Conservation (phyloP, 2,797 vertebrate species). For the Leucoraja ocellata region DNA sequence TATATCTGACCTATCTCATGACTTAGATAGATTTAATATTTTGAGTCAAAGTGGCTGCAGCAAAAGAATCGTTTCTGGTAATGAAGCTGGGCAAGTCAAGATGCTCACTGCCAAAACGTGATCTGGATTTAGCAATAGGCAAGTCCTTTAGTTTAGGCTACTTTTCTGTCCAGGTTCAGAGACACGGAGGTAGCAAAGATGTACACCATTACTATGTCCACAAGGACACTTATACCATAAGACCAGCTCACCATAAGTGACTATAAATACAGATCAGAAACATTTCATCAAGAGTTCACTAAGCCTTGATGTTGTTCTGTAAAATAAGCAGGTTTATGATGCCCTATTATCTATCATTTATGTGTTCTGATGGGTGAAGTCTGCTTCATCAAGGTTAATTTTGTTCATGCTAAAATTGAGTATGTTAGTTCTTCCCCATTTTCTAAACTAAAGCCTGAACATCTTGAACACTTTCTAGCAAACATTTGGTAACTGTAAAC, state of each 20-base stretch:
- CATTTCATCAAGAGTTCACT: not conserved
- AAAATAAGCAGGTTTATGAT: not conserved
- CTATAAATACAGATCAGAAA: conserved; percentile 1
- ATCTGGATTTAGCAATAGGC: not conserved
- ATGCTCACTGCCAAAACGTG: not conserved
- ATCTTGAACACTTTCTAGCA: conserved; percentile 8
- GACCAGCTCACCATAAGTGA: not conserved
- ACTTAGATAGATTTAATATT: not conserved
- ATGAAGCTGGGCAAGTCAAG: not conserved
- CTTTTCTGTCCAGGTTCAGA: not conserved
- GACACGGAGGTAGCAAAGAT: not conserved
- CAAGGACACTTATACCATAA: not conserved
- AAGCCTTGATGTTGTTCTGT: not conserved
- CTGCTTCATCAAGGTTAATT: conserved; percentile 23
- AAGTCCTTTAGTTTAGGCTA: not conserved
- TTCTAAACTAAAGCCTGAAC: conserved; percentile 29
- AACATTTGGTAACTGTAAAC: conserved; percentile 40
- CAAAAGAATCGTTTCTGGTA: not conserved
- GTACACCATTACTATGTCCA: not conserved
- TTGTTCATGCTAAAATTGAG: conserved; percentile 37
- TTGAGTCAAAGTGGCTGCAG: not conserved
- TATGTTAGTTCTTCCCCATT: conserved; percentile 14
- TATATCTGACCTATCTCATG: not conserved
- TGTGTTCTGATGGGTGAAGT: not conserved
- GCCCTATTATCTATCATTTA: not conserved